These are phyloP conservation scores for Tokudaia muenninki DNA, from an alignment of 2,797 vertebrate species.

Conservation along the genomic window DNA sequence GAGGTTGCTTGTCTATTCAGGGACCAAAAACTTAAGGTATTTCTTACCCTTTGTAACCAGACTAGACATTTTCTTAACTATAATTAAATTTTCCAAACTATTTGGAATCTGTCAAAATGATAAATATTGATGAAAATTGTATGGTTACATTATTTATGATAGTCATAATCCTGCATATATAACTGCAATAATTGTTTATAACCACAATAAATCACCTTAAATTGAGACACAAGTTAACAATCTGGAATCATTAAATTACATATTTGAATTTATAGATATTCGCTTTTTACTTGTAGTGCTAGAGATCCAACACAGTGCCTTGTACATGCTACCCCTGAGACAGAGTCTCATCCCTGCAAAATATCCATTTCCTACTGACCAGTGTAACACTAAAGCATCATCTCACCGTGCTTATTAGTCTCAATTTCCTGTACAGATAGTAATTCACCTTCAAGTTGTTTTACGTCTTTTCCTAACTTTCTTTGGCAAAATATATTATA, in stretches of 20 bases:
- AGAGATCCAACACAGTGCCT: too few species aligned
- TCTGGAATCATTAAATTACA: neutral
- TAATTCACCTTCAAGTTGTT: conserved; percentile 16
- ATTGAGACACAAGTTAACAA: neutral
- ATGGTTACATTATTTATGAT: neutral
- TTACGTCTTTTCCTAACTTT: neutral
- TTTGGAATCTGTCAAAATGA: conserved; percentile 33
- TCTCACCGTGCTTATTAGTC: neutral
- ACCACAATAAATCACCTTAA: neutral
- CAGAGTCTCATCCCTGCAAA: too few species aligned
- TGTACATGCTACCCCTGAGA: neutral
- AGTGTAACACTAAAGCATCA: neutral
- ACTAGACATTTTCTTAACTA: neutral
- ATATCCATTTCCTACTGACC: neutral
- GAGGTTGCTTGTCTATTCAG: neutral
- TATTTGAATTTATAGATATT: neutral
- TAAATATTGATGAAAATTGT: conserved; percentile 25
- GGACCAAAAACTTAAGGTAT: neutral
- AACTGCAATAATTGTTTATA: neutral
- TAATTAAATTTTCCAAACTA: neutral
- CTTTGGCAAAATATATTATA: neutral
- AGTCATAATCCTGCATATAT: neutral
- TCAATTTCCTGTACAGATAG: conserved; percentile 27
- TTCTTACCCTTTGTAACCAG: neutral
- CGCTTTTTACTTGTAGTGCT: neutral